Conservation (phyloP, 2,888 invertebrate genomes). For the Ectemnius continuus region DNA sequence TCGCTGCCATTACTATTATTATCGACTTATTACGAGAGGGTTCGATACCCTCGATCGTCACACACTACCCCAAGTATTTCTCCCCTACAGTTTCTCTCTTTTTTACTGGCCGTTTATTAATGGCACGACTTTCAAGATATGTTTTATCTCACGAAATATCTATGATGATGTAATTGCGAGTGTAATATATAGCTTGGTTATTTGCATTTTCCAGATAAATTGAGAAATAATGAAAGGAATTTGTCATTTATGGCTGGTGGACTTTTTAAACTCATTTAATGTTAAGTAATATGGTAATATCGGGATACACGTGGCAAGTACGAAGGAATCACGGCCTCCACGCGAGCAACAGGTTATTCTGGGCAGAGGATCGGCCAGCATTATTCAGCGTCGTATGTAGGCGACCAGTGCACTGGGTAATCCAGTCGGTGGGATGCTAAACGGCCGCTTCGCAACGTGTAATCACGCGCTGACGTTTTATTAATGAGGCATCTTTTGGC, state of each 20-base stretch:
- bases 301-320: constrained; percentile 3
- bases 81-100: not conserved
- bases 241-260: too few relatives aligned
- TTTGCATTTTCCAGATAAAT: too few relatives aligned
- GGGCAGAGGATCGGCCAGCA: constrained; percentile 32
- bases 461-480: constrained; percentile 31
- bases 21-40: constrained; percentile 75
- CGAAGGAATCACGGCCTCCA: too few relatives aligned
- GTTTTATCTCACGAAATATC: too few relatives aligned
- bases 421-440: constrained; percentile 37
- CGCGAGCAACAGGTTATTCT: constrained; percentile 35
- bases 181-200: too few relatives aligned
- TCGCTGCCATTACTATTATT: constrained; percentile 76
- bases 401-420: constrained; percentile 44
- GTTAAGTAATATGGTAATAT: not conserved
- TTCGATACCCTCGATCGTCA: constrained; percentile 51
- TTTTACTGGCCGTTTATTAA: not conserved
- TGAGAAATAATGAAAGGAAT: too few relatives aligned
- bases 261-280: too few relatives aligned
- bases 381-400: constrained; percentile 43
- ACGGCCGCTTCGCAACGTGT: constrained; percentile 15
- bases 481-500: constrained; percentile 20
- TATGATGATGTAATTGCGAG: too few relatives aligned
- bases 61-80: not conserved
- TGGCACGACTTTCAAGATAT: too few relatives aligned